Evolutionary conservation across 1,140 invertebrate species (phyloP), one percentile per base, ranked within the genome.

Genomic region (Chironomus striatipennis): DNA sequence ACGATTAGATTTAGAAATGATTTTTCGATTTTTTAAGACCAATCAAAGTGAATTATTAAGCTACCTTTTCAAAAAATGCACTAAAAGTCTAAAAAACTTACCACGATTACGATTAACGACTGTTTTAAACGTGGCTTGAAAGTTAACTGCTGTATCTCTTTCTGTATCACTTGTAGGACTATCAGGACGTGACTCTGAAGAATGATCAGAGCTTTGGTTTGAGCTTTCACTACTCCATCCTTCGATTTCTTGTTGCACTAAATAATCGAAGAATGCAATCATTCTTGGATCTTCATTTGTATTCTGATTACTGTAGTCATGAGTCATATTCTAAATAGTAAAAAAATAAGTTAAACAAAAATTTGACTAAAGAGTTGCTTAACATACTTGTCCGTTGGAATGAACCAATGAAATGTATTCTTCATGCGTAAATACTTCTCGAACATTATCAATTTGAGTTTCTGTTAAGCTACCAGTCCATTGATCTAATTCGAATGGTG

Each of bases 241-340:
- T 82, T 95, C 93, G 65, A 96, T 89, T 81, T 97, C 94, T 18
- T 92, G 86, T 81, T 97, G 94, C 8, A 98, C 92, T 0, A 97
- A 82, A 4, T 93, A 95, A 84, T 98, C 95, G 79, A 98, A 98
- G 83, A 97, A 97, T 20, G 95, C 95, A 90, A 98, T 93, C 95
- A 98, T 97, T 72, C 93, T 86, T 1, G 93, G 90, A 84, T 98
- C 95, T 84, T 98, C 96, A 64, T 89, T 87, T 0, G 90, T 94
- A 6, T 92, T 95, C 77, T 94, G 90, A 76, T 93, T 88, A 77
- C 90, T 91, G 78, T 92, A 92, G 81, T 93, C 91, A 79, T 91
- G 89, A 0, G 90, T 89, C 83, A 92, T 90, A 75, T 90, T 88
- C 85, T 90, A 83, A 18, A 79, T 79, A 77, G 75, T 73, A 72